Conservation (phyloP, 2,113 vertebrate species). For the Hipposideros armiger region DNA sequence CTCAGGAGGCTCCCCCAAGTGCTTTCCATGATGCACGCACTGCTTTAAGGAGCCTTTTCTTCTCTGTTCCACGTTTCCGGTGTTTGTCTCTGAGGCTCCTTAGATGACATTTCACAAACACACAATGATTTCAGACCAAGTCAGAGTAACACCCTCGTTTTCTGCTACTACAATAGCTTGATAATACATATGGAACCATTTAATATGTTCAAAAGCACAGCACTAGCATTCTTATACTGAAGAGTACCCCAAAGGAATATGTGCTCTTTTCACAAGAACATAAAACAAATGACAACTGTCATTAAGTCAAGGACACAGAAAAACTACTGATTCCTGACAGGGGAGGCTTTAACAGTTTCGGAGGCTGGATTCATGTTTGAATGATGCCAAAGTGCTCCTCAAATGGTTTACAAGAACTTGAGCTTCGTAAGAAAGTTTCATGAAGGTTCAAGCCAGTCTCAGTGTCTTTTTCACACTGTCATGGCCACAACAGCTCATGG, state of each 20-base stretch:
- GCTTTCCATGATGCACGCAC: not conserved
- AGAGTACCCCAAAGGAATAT: conserved; percentile 63
- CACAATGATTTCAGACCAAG: not conserved
- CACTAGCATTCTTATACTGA: conserved; percentile 61
- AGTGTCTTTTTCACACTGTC: not conserved
- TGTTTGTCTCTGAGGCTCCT: not conserved
- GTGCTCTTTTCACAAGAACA: conserved; percentile 56
- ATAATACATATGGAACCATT: conserved; percentile 70
- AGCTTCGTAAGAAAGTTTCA: conserved; percentile 33
- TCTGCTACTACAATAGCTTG: conserved; percentile 44
- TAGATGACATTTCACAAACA: not conserved
- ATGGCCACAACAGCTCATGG: not conserved
- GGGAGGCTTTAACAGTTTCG: conserved; percentile 18
- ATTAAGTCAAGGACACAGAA: conserved; percentile 58
- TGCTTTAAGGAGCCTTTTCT: not conserved
- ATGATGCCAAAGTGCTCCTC: not conserved
- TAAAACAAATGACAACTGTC: conserved; percentile 63
- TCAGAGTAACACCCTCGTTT: conserved; percentile 9
- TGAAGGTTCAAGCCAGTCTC: not conserved
- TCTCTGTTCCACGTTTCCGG: not conserved
- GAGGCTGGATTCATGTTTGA: not conserved
- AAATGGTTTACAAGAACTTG: conserved; percentile 26
- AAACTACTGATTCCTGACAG: conserved; percentile 55
- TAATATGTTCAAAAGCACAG: conserved; percentile 59
- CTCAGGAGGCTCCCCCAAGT: not conserved